These are phyloP conservation scores for Hemitrygon akajei DNA, from an alignment of 2,797 vertebrate genomes.

Conservation along the genomic window DNA sequence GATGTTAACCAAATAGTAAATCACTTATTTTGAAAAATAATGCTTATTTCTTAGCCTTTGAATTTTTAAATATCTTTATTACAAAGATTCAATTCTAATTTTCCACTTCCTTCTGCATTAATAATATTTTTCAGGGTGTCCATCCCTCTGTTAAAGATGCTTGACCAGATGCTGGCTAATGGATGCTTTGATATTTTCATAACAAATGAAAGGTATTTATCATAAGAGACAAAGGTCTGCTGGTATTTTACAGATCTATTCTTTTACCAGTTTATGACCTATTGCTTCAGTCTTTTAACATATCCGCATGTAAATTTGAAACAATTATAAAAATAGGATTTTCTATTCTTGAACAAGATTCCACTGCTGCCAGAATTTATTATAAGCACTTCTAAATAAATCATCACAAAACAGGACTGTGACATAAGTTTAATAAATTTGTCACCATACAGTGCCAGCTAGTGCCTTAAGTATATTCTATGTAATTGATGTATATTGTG, in stretches of 20 bases:
- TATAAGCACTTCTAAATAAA: not conserved
- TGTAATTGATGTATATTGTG: not conserved
- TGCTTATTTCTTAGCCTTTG: not conserved
- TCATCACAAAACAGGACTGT: not conserved
- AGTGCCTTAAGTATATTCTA: not conserved
- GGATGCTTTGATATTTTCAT: conserved; percentile 78
- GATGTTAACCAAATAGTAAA: not conserved
- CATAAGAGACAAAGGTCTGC: not conserved
- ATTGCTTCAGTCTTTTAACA: not conserved
- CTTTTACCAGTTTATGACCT: not conserved
- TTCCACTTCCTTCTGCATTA: not conserved
- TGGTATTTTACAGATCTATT: not conserved
- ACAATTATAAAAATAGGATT: not conserved
- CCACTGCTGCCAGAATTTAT: not conserved
- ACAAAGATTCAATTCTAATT: not conserved
- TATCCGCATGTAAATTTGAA: not conserved
- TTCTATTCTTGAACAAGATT: not conserved
- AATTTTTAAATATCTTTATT: not conserved
- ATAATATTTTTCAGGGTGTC: conserved; percentile 63
- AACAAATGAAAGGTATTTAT: conserved; percentile 64
- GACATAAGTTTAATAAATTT: not conserved
- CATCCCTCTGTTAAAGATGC: conserved; percentile 76
- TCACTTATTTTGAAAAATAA: not conserved
- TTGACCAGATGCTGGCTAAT: conserved; percentile 79
- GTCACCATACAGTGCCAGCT: not conserved